Percentiles rank a stretch among this genome's conserved stretches.
These are phyloP conservation scores for Ypsolopha scabrella DNA, from an alignment of 2,888 invertebrate genomes.

Conservation along the genomic window DNA sequence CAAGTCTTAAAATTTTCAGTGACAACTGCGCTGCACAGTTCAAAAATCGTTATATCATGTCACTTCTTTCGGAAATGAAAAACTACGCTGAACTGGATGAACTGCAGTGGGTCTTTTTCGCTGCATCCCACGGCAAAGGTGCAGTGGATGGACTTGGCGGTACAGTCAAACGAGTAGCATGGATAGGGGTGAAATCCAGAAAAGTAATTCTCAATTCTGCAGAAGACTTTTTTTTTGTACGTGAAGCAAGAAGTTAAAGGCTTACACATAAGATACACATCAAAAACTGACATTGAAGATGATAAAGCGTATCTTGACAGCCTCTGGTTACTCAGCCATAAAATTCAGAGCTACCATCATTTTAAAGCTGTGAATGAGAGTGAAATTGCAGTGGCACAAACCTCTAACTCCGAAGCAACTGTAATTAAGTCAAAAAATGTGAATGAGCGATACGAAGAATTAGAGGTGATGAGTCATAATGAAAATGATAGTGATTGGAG, in stretches of 20 bases:
- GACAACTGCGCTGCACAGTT: slow-evolving; percentile 7
- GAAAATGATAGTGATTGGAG: not conserved
- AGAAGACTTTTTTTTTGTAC: not conserved
- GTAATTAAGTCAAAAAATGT: not conserved
- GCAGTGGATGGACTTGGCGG: slow-evolving; percentile 6
- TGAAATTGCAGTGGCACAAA: not conserved
- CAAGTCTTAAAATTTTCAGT: slow-evolving; percentile 5
- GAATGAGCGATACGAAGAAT: not conserved
- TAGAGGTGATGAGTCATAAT: not conserved
- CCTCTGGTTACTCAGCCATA: not conserved
- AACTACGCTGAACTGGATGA: slow-evolving; percentile 1
- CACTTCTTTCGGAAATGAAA: slow-evolving; percentile 3
- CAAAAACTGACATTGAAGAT: not conserved
- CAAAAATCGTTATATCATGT: slow-evolving; percentile 2
- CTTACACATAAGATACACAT: not conserved
- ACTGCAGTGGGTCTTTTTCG: slow-evolving; percentile 6
- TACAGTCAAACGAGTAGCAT: slow-evolving; percentile 1
- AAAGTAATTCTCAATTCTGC: slow-evolving; percentile 1
- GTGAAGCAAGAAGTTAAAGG: not conserved
- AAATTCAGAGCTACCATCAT: not conserved
- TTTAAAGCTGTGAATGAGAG: not conserved
- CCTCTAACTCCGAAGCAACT: not conserved
- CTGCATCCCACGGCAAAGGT: slow-evolving; percentile 6
- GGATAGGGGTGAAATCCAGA: slow-evolving; percentile 4
- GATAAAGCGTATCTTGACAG: not conserved